phyloP scores from a whole-genome alignment of 2,888 invertebrate species.

The Troglohyphantes excavatus region DNA sequence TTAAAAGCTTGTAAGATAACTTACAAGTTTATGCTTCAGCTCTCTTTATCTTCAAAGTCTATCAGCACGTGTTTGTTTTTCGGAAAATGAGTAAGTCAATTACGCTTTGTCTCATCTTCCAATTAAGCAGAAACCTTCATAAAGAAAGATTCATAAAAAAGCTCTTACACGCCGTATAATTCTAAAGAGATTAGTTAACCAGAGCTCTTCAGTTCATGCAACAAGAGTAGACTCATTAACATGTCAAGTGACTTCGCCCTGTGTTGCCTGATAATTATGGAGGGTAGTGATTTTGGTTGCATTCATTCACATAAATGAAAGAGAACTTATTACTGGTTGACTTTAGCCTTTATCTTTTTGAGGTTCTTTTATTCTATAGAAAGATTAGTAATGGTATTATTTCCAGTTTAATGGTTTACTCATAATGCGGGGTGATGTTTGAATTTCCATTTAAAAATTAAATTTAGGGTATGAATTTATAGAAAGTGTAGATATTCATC shows the following conservation, averaged over 20 bases:
- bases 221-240: background rate
- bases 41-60: background rate
- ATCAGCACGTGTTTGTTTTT: background rate
- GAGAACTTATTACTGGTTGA: background rate
- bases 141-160: background rate
- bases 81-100: conserved; percentile 3
- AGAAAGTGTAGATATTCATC: too few species aligned
- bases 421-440: too few species aligned
- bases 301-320: background rate
- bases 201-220: background rate
- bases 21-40: too few species aligned
- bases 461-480: too few species aligned
- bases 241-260: background rate
- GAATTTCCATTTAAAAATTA: too few species aligned
- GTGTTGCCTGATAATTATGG: background rate
- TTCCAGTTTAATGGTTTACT: too few species aligned
- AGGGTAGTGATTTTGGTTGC: background rate
- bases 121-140: background rate
- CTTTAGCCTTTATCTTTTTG: background rate
- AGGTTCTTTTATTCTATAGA: background rate
- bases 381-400: background rate
- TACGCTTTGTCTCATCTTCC: conserved; percentile 9
- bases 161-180: background rate
- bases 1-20: too few species aligned
- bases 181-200: background rate